Percentiles rank a stretch among this genome's conserved stretches.
Conservation (phyloP, 2,113 vertebrate species). For the Heterochromis multidens region DNA sequence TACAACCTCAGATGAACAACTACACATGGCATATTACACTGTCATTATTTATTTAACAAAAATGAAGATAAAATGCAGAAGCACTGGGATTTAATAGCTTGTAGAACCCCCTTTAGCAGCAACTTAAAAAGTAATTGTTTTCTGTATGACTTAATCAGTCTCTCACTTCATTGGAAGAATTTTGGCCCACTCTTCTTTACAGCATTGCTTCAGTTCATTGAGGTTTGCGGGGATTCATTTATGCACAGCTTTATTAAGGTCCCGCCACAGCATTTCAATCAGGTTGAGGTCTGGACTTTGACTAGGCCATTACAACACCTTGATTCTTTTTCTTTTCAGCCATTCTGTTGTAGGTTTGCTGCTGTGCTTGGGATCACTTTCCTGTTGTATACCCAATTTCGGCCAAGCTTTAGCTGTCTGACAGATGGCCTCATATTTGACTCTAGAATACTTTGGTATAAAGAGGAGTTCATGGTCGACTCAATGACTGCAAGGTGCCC, state of each 20-base stretch:
- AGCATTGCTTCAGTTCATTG: neutral
- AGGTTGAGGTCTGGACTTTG: neutral
- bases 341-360: neutral
- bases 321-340: neutral
- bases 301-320: neutral
- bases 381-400: neutral
- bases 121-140: neutral
- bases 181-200: neutral
- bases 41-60: neutral
- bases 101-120: neutral
- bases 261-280: neutral
- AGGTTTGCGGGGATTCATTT: neutral
- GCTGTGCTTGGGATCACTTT: neutral
- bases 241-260: neutral
- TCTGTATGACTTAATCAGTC: too few relatives aligned
- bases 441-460: neutral
- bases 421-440: neutral
- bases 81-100: neutral
- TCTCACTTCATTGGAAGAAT: neutral
- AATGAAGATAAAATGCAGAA: neutral
- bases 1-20: neutral
- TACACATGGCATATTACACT: too few relatives aligned
- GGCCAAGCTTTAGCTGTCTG: neutral
- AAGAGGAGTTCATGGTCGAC: neutral
- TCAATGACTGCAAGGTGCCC: neutral